A percentile compares a stretch with the other conserved stretches of the same genome.
phyloP scores from a whole-genome alignment of 2,113 vertebrate genomes.

The Kobus ellipsiprymnus region DNA sequence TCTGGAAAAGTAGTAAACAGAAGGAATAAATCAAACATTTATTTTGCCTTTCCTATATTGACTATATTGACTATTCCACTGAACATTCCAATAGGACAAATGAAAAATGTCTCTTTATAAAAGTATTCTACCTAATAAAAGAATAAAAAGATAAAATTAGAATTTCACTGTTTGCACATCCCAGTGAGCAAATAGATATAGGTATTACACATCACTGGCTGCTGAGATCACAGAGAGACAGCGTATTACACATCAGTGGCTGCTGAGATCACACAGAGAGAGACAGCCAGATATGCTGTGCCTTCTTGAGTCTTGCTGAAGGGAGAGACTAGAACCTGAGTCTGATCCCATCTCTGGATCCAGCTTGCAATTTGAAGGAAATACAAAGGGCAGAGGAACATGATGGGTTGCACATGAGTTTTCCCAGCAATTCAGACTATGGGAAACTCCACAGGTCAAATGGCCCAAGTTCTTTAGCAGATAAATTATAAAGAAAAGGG shows the following conservation, averaged over 20 bases:
- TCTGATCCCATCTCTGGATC: not conserved
- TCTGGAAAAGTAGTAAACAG: not conserved
- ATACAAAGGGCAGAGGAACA: not conserved
- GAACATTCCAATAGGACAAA: not conserved
- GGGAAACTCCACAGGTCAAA: not conserved
- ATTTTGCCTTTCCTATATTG: not conserved
- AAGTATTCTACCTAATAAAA: slow-evolving; percentile 6
- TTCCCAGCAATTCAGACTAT: not conserved
- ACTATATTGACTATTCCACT: not conserved
- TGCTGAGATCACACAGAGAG: not conserved
- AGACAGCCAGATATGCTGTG: not conserved
- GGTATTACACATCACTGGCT: not conserved
- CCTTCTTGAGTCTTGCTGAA: not conserved
- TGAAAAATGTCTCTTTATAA: not conserved
- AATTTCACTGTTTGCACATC: not conserved
- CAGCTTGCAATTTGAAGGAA: not conserved
- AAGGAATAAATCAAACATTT: not conserved
- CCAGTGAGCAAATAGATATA: not conserved
- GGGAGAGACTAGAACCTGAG: not conserved
- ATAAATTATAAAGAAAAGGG: not conserved
- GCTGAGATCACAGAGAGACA: not conserved
- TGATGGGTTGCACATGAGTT: not conserved
- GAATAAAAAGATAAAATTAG: not conserved
- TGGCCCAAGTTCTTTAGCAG: not conserved
- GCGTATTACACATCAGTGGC: not conserved